These are phyloP conservation scores for Carlito syrichta DNA, from an alignment of 2,113 vertebrate species.

Conservation along the genomic window DNA sequence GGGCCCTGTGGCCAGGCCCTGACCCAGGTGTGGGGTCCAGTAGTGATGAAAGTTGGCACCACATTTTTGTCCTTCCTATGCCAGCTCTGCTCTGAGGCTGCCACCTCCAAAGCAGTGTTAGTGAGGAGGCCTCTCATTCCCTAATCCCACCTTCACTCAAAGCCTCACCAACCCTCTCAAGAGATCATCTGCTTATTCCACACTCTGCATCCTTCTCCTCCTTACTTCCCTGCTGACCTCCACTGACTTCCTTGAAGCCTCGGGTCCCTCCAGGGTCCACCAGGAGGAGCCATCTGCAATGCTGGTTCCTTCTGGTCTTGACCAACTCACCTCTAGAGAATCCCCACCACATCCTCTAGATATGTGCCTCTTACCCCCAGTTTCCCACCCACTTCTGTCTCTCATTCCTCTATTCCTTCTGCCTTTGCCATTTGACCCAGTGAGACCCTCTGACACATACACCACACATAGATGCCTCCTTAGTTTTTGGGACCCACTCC, in stretches of 20 bases:
- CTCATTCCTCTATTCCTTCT: background rate
- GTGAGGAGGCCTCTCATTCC: background rate
- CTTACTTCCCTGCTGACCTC: background rate
- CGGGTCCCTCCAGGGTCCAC: background rate
- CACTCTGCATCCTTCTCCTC: rapidly evolving
- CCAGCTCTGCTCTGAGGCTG: no score
- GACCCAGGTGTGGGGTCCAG: background rate
- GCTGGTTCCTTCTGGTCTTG: background rate
- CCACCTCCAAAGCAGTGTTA: background rate
- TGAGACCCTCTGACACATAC: no score
- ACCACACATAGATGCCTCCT: background rate
- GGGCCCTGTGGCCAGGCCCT: no score
- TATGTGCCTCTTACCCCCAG: no score
- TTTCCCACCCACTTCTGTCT: background rate
- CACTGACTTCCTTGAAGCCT: background rate
- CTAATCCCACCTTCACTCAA: background rate
- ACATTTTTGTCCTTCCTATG: background rate
- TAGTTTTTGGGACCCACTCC: background rate
- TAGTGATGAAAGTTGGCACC: background rate
- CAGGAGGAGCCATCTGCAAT: background rate
- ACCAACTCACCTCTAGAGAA: background rate
- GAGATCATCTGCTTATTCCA: background rate
- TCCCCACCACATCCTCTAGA: background rate
- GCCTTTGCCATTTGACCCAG: background rate
- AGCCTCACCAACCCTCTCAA: rapidly evolving